Percentiles rank a stretch among this genome's conserved stretches.
Evolutionary conservation across 2,888 invertebrate genomes (phyloP).

Genomic region (Meloe dianella): DNA sequence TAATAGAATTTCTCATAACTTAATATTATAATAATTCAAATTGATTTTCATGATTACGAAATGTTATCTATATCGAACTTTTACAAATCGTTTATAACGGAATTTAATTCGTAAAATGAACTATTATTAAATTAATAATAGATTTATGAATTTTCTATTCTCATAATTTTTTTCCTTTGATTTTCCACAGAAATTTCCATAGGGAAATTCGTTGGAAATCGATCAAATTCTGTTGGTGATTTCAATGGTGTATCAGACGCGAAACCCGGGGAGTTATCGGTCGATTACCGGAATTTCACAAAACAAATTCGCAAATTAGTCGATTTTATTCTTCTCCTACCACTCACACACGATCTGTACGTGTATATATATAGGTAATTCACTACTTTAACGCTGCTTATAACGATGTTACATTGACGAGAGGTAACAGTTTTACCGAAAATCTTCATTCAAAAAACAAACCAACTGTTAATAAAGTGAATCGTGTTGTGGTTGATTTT

Average conservation of each 20-base stretch:
- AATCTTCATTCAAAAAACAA: background rate
- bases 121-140: constrained; percentile 5
- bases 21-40: constrained; percentile 4
- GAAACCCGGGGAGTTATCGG: background rate
- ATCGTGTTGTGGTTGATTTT: background rate
- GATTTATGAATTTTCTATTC: background rate
- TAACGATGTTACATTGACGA: background rate
- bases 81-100: background rate
- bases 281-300: background rate
- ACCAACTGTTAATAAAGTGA: background rate
- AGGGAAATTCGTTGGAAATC: background rate
- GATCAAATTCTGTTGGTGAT: background rate
- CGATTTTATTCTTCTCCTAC: background rate
- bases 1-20: background rate
- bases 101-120: background rate
- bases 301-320: background rate
- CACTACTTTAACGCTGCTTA: constrained; percentile 2
- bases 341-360: background rate
- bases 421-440: background rate
- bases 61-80: background rate
- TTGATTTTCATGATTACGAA: constrained; percentile 1
- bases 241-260: background rate
- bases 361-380: constrained; percentile 1
- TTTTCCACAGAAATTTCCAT: background rate
- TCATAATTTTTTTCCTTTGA: background rate